Evolutionary conservation across 2,888 invertebrate species (phyloP), one percentile per base, ranked within the genome.

Genomic region (Lathronympha strigana): DNA sequence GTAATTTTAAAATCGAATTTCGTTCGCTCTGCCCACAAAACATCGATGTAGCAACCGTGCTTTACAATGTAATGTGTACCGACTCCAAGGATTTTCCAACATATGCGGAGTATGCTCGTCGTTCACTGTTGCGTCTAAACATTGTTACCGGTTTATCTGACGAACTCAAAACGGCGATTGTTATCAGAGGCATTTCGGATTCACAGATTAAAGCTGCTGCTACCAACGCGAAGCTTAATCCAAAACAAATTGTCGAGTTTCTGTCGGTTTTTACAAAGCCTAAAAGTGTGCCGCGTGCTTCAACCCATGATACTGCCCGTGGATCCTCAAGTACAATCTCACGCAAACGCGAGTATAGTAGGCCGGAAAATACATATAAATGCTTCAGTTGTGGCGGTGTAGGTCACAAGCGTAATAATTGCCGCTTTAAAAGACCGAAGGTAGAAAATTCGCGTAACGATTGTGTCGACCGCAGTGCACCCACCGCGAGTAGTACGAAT

Each of bases 51-150:
- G 72, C 75, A 0, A 68, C 58, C 47, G 69, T 74, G 28, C 33
- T 75, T 8, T 72, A 31, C 28, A 71, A 73, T 0, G 68, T 70
- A 4, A 72, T 75, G 73, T 66, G 53, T 49, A 69, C 70, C 0
- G 70, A 63, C 0, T 76, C 77, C 0, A 69, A 72, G 25, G 69
- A 63, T 3, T 77, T 66, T 47, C 0, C 54, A 0, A 69, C 74
- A 0, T 79, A 76, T 23, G 72, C 75, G 0, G 77, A 77, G 23
- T 77, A 77, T 28, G 77, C 74, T 0, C 67, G 76, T 4, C 67
- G 72, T 1, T 66, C 76, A 0, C 19, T 77, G 11, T 51, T 77
- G 2, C 69, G 76, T 0, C 47, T 50, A 38, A 36, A 38, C 13
- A 61, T 61, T 31, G 61, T 61, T 9, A 61, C n/a, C 1, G 40